Evolutionary conservation across 2,888 invertebrate genomes (phyloP).

Genomic region (Stenolophus ochropezus): DNA sequence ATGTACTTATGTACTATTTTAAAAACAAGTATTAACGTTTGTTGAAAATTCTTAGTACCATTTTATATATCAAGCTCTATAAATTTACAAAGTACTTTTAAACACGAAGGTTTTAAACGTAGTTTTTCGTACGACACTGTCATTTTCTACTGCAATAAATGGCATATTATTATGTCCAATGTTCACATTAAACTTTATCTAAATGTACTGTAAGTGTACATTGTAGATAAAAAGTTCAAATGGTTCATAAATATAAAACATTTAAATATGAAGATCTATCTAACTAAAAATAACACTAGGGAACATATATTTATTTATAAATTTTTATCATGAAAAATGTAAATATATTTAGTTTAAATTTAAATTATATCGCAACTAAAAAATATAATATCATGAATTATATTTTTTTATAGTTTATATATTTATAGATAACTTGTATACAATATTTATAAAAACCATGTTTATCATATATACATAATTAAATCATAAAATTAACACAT

Average conservation of each 20-base stretch:
- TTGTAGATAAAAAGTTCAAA: not conserved
- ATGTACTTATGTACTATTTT: too few relatives aligned
- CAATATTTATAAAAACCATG: not conserved
- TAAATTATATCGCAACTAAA: too few relatives aligned
- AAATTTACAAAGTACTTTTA: not conserved
- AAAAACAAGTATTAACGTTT: too few relatives aligned
- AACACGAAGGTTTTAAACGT: not conserved
- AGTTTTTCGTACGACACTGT: not conserved
- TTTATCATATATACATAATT: not conserved
- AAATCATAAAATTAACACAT: constrained; percentile 12
- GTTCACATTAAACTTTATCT: not conserved
- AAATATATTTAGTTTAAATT: too few relatives aligned
- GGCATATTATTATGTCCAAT: not conserved
- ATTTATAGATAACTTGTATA: too few relatives aligned
- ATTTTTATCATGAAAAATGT: not conserved
- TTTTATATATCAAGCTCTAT: not conserved
- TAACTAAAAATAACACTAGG: too few relatives aligned
- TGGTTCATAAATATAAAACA: not conserved
- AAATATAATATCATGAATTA: too few relatives aligned
- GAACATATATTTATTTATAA: too few relatives aligned
- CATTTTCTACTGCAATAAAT: not conserved
- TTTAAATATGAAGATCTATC: too few relatives aligned
- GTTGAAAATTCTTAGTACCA: too few relatives aligned
- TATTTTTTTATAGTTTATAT: too few relatives aligned
- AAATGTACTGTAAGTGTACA: not conserved